Evolutionary conservation across 2,888 invertebrate genomes (phyloP).

Genomic region (Artemia sinica): DNA sequence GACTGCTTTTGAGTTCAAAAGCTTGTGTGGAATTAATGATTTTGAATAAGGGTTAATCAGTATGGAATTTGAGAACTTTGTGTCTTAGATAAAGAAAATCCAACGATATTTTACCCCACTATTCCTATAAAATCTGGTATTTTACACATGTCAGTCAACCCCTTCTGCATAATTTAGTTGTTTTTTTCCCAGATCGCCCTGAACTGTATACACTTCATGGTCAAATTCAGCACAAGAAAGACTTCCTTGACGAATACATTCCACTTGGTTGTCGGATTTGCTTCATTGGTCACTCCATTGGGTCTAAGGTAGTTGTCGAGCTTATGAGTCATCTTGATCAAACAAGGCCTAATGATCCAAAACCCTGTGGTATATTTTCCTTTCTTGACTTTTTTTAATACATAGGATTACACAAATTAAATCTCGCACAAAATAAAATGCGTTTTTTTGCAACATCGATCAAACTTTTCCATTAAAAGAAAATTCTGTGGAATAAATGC

Average conservation of each 20-base stretch:
- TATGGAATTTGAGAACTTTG: too few relatives aligned
- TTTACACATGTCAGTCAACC: too few relatives aligned
- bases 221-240: constrained; percentile 59
- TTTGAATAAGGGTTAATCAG: too few relatives aligned
- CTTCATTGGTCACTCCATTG: constrained; percentile 78
- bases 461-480: too few relatives aligned
- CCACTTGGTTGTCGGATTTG: constrained; percentile 54
- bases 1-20: too few relatives aligned
- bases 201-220: constrained; percentile 53
- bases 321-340: constrained; percentile 39
- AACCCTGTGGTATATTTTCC: constrained; percentile 4
- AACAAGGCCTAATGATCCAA: constrained; percentile 24
- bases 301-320: constrained; percentile 62
- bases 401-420: background rate
- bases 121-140: too few relatives aligned
- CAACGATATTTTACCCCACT: too few relatives aligned
- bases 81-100: too few relatives aligned
- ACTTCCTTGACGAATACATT: constrained; percentile 53
- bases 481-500: too few relatives aligned
- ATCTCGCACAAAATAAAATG: too few relatives aligned
- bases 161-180: background rate
- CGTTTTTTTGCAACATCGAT: too few relatives aligned
- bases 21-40: too few relatives aligned
- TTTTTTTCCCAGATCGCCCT: constrained; percentile 33
- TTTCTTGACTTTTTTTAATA: background rate